Evolutionary conservation across 2,797 vertebrate species (phyloP), one percentile per base, ranked within the genome.

Genomic region (Arnoldichthys spilopterus): DNA sequence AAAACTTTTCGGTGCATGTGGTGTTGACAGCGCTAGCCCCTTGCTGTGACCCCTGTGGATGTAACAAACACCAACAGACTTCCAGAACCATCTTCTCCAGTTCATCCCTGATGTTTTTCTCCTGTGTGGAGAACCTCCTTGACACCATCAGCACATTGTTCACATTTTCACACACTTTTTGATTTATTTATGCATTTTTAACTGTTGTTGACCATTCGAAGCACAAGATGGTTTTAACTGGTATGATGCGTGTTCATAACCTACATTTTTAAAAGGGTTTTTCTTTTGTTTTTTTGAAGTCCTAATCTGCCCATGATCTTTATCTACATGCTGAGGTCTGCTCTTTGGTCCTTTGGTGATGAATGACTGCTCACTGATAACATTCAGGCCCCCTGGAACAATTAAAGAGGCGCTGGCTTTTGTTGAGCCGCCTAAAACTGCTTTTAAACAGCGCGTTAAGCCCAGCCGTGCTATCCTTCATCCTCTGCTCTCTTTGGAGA

Each of bases 221-320:
- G 68, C 59, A 30, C 45, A 49, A 37, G 54, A 70, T 26, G 66
- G 18, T 80, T 75, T 68, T 34, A 13, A 72, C 66, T 45, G 59
- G 66, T 26, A 30, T 45, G 72, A 56, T 32, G 24, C n/a, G 67
- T 24, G 62, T 74, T 67, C 78, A 43, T 78, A 4, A n/a, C 5
- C 62, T 20, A 63, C 12, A 40, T 40, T 11, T 40, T 84, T 93
- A 79, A 71, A 87, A 62, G n/a, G n/a, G n/a, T n/a, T n/a, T n/a
- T n/a, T n/a, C n/a, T n/a, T 92, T 30, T 62, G 61, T 91, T 95
- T 93, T 94, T 95, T 92, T 93, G 93, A 92, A 90, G 92, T 87
- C 84, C 93, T 95, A 94, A 96, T 95, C 94, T 95, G 94, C 90
- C 94, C 95, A 95, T 94, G 94, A 96, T 96, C 95, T 94, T 94